Evolutionary conservation across 2,888 invertebrate genomes (phyloP), one percentile per base, ranked within the genome.

Genomic region (Pyrrhia umbra): DNA sequence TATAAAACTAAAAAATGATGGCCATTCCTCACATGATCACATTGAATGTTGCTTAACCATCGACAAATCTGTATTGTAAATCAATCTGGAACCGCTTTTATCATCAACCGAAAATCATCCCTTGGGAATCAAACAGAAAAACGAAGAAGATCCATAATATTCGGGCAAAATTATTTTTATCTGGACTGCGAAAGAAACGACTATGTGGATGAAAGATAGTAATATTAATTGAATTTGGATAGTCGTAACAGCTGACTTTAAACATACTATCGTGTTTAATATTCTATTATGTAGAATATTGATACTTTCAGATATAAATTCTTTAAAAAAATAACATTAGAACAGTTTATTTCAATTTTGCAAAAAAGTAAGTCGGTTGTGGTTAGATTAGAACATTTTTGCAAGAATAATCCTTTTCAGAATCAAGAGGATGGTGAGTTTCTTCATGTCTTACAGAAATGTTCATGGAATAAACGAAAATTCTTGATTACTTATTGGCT

Each of bases 391-490:
- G 86, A 87, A 90, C 88, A 86, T 92, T 91, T 90, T 90, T 91
- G 94, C 82, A 92, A 93, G 94, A 87, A 88, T 86, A 82, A 85
- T 86, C 86, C 85, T 90, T 94, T 94, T 90, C 95, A 95, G 95
- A 93, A 87, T 78, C 92, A 83, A 85, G 82, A 81, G 94, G 94
- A 94, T 91, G 94, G 95, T 95, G 93, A 95, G 95, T 95, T 84
- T 78, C 76, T 85, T 82, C 81, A 79, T 77, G 81, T 85, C 92
- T 91, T 92, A 87, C 93, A 90, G 88, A 89, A 89, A 89, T 91
- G 90, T 93, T 90, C 84, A 86, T 84, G 87, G 88, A 83, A 85
- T 86, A 75, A 79, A 85, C 88, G 89, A 91, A 90, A 81, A 86
- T 88, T 91, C 90, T 87, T 78, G 27, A 65, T 55, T 39, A 43